Evolutionary conservation across 1,140 invertebrate genomes (phyloP), one percentile per base, ranked within the genome.

Genomic region (Cydia fagiglandana): DNA sequence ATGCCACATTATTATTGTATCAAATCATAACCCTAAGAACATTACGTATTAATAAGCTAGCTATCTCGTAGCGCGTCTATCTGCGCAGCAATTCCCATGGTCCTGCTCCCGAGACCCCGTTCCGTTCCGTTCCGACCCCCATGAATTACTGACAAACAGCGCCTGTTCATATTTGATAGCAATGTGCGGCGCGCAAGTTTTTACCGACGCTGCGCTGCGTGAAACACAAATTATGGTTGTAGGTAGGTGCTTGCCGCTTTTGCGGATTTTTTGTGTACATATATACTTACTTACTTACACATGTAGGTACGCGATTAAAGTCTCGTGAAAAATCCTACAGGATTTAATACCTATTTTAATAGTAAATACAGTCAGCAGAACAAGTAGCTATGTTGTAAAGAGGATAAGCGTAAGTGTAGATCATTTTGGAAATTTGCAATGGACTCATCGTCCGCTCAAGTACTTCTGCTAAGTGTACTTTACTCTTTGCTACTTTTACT

Each of bases 131-230:
- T 53, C 50, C 15, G 5, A 53, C 53, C 17, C 53, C n/a, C n/a
- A 56, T 56, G 53, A 56, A 56, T 56, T 20, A 56, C 53, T 56
- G n/a, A 56, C 15, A 56, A 56, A 56, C n/a, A 17, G 53, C 53
- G 53, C 53, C 53, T 56, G 53, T 56, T 56, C 53, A 56, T 56
- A 56, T 56, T 56, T 56, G 53, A 56, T 56, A 56, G 53, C 53
- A 56, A 56, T 56, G n/a, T 56, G 15, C 7, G 15, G 13, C n/a
- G 53, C n/a, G 6, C 53, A 17, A 56, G 4, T 7, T 56, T 56
- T 56, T 53, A 24, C 24, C 24, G 53, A 5, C 53, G 6, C 0
- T n/a, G n/a, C 53, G 53, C 15, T 56, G 53, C n/a, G 53, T 50
- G n/a, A 17, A 56, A 20, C n/a, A 20, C 6, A 56, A 56, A 56